Percentiles rank a stretch among this genome's conserved stretches.
Evolutionary conservation across 2,888 invertebrate genomes (phyloP).

Genomic region (Euspilapteryx auroguttella): DNA sequence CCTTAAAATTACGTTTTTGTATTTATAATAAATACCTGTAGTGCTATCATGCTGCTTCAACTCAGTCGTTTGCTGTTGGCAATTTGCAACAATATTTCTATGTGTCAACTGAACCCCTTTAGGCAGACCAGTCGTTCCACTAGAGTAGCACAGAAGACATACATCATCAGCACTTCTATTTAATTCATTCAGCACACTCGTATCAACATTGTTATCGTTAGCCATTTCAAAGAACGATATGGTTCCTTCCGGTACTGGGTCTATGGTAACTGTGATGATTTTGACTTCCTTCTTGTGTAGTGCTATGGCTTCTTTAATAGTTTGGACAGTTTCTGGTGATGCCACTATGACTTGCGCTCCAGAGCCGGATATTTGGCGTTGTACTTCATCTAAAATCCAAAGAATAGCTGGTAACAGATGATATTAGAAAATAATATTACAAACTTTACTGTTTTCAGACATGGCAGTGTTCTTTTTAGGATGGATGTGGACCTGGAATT

Average conservation of each 20-base stretch:
- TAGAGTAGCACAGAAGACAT: constrained; percentile 76
- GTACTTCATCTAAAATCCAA: constrained; percentile 61
- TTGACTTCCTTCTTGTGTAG: constrained; percentile 40
- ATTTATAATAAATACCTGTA: constrained; percentile 11
- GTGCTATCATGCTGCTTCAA: constrained; percentile 19
- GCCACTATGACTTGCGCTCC: constrained; percentile 61
- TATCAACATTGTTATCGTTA: constrained; percentile 42
- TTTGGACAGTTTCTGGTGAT: constrained; percentile 34
- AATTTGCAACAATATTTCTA: constrained; percentile 53
- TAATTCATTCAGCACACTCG: constrained; percentile 37
- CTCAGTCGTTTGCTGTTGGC: constrained; percentile 27
- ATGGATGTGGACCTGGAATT: too few species aligned
- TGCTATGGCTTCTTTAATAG: constrained; percentile 42
- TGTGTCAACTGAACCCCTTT: constrained; percentile 73
- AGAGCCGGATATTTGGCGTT: constrained; percentile 57
- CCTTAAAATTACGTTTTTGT: neutral
- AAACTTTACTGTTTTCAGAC: neutral
- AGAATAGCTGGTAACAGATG: neutral
- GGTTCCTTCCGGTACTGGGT: constrained; percentile 40
- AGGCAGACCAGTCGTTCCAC: constrained; percentile 82
- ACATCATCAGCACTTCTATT: constrained; percentile 52
- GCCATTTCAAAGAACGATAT: constrained; percentile 64
- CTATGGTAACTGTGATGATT: constrained; percentile 41
- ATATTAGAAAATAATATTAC: neutral
- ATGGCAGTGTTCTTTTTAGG: neutral